Evolutionary conservation across 1,140 invertebrate species (phyloP).

Genomic region (Maniola jurtina): DNA sequence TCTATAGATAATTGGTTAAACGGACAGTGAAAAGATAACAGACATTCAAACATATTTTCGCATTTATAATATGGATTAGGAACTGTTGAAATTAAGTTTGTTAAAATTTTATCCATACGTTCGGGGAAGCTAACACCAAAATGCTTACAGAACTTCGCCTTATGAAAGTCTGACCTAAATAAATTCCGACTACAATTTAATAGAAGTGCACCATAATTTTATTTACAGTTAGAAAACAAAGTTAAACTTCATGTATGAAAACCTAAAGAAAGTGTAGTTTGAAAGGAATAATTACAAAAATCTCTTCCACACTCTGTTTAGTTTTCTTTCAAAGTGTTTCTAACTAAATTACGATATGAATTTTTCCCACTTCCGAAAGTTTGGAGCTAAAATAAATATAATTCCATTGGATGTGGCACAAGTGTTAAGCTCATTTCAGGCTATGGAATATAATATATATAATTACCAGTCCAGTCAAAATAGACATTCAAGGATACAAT

Average conservation of each 20-base stretch:
- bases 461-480: too few species aligned
- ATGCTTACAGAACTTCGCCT: too few species aligned
- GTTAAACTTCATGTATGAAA: slow-evolving; percentile 1
- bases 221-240: slow-evolving; percentile 7
- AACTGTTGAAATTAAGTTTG: too few species aligned
- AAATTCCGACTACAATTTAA: not conserved
- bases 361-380: slow-evolving; percentile 24
- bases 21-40: too few species aligned
- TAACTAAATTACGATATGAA: slow-evolving; percentile 24
- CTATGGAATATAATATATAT: not conserved
- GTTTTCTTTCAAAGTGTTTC: slow-evolving; percentile 26
- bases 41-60: too few species aligned
- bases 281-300: slow-evolving; percentile 13
- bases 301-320: slow-evolving; percentile 10
- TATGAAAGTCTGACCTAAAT: not conserved
- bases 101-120: too few species aligned
- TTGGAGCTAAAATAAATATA: slow-evolving; percentile 27
- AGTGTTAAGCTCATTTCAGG: not conserved
- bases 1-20: too few species aligned
- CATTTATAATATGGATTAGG: too few species aligned
- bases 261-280: slow-evolving; percentile 2
- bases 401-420: slow-evolving; percentile 16
- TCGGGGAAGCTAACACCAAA: too few species aligned
- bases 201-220: not conserved
- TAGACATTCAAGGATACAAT: too few species aligned